Conservation (phyloP, 2,797 vertebrate species). For the Coregonus ussuriensis region DNA sequence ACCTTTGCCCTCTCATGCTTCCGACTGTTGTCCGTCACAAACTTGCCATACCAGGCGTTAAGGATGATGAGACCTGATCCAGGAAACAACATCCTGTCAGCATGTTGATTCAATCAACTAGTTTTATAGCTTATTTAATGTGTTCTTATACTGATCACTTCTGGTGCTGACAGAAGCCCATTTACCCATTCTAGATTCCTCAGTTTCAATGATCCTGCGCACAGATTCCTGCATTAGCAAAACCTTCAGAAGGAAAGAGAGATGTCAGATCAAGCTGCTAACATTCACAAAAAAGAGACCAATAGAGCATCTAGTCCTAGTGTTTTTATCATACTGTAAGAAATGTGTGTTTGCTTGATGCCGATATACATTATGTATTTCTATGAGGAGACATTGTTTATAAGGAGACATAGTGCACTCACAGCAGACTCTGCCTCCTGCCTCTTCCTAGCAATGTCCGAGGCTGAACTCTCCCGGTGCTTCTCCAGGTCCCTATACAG, state of each 20-base stretch:
- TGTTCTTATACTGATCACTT: background rate
- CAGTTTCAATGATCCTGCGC: slow-evolving; percentile 93
- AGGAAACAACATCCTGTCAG: background rate
- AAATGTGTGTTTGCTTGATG: background rate
- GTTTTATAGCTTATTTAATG: background rate
- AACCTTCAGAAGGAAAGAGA: slow-evolving; percentile 72
- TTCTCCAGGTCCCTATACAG: slow-evolving; percentile 90
- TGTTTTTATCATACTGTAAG: too few relatives aligned
- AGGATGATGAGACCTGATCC: slow-evolving; percentile 90
- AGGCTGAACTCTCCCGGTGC: slow-evolving; percentile 88
- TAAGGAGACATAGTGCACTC: slow-evolving; percentile 62
- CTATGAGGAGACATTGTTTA: background rate
- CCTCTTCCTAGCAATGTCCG: slow-evolving; percentile 88
- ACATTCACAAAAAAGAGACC: slow-evolving; percentile 12
- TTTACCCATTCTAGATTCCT: slow-evolving; percentile 96
- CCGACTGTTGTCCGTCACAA: slow-evolving; percentile 93
- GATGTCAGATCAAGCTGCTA: slow-evolving; percentile 47
- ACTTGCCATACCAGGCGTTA: slow-evolving; percentile 98
- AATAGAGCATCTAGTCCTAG: background rate
- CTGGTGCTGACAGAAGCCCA: slow-evolving; percentile 11
- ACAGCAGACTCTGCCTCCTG: slow-evolving; percentile 96
- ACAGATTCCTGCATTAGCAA: slow-evolving; percentile 98
- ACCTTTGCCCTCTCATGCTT: slow-evolving; percentile 92
- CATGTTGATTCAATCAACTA: background rate
- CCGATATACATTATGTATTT: background rate